phyloP scores from a whole-genome alignment of 2,113 vertebrate species.

The Percina caprodes region DNA sequence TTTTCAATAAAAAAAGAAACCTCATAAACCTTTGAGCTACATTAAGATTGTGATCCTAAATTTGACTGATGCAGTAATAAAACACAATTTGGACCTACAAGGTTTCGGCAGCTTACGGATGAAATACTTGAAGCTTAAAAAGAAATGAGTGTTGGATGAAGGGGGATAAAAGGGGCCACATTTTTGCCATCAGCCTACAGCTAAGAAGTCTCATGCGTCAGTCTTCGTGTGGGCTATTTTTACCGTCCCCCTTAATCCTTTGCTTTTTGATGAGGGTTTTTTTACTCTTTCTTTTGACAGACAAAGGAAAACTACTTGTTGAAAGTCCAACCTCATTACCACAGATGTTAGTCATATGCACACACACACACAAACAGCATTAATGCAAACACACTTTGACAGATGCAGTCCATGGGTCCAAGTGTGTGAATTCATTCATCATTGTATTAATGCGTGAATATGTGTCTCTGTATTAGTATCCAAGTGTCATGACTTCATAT shows the following conservation, averaged over 20 bases:
- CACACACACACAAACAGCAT: background rate
- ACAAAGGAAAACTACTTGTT: slow-evolving; percentile 45
- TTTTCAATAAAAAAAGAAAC: no score
- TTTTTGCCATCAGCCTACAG: slow-evolving; percentile 41
- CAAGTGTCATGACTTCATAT: slow-evolving; percentile 8
- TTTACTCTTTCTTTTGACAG: slow-evolving; percentile 23
- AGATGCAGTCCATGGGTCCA: background rate
- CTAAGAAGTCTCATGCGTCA: slow-evolving; percentile 33
- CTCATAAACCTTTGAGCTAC: no score
- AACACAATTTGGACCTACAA: background rate
- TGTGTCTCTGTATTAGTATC: slow-evolving; percentile 1
- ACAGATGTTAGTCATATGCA: slow-evolving; percentile 18
- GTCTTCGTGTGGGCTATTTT: slow-evolving; percentile 59
- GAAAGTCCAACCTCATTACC: slow-evolving; percentile 48
- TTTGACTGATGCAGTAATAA: no score
- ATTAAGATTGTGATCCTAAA: no score
- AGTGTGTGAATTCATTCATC: slow-evolving; percentile 4
- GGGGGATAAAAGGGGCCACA: slow-evolving; percentile 23
- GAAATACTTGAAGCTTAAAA: slow-evolving; percentile 33
- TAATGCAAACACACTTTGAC: slow-evolving; percentile 6
- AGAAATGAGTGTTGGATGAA: slow-evolving; percentile 53
- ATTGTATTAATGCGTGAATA: background rate
- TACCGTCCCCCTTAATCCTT: slow-evolving; percentile 51
- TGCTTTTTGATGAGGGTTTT: slow-evolving; percentile 42
- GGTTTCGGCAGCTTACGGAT: background rate